Conservation (phyloP, 2,113 vertebrate species). For the Coreoperca whiteheadi region DNA sequence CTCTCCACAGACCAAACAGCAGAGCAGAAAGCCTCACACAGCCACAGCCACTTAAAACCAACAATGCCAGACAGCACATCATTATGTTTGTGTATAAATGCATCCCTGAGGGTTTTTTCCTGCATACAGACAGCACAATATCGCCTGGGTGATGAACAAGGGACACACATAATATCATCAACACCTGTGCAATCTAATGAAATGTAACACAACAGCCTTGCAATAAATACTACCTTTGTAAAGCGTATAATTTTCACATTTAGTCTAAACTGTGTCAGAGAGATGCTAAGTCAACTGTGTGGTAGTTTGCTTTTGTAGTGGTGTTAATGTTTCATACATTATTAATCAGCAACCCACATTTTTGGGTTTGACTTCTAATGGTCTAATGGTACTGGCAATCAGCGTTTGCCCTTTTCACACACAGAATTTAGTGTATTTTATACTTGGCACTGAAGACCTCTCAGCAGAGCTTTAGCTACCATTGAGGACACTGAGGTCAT, state of each 20-base stretch:
- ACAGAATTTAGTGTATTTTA: neutral
- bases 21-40: conserved; percentile 39
- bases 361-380: neutral
- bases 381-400: neutral
- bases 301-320: neutral
- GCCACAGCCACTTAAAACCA: conserved; percentile 35
- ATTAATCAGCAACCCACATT: neutral
- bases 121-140: conserved; percentile 12
- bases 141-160: neutral
- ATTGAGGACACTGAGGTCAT: neutral
- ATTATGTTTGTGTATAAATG: conserved; percentile 45
- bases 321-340: neutral
- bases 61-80: conserved; percentile 26
- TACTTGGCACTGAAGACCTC: neutral
- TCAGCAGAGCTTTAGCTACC: neutral
- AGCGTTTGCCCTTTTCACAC: neutral
- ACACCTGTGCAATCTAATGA: conserved; percentile 16
- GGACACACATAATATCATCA: neutral
- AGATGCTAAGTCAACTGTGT: neutral
- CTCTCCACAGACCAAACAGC: conserved; percentile 39
- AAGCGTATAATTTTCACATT: conserved; percentile 14
- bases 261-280: conserved; percentile 5
- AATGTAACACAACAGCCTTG: conserved; percentile 4
- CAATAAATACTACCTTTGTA: neutral
- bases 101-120: conserved; percentile 15